Evolutionary conservation across 2,797 vertebrate species (phyloP).

Genomic region (Tenualosa ilisha): DNA sequence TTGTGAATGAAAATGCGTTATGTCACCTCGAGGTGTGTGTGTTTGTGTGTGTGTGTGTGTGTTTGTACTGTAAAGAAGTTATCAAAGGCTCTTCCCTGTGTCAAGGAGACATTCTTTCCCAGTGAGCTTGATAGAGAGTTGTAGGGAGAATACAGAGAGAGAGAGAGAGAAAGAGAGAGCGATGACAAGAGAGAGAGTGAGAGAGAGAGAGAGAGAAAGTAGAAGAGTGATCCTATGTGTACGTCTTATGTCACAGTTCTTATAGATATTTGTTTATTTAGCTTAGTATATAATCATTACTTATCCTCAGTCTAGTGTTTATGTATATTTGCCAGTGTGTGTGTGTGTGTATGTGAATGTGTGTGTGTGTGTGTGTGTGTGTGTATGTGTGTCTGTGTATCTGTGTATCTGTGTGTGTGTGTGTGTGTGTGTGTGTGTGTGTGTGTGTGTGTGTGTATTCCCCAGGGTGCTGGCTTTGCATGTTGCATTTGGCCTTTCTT

Average conservation of each 20-base stretch:
- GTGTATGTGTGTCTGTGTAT: background rate
- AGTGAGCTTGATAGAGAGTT: conserved; percentile 29
- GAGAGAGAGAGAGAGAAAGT: background rate
- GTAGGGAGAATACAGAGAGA: background rate
- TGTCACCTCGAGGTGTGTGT: background rate
- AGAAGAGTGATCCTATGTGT: too few relatives aligned
- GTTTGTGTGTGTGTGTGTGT: background rate
- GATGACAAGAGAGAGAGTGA: background rate
- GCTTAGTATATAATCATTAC: too few relatives aligned
- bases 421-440: background rate
- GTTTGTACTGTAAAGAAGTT: background rate
- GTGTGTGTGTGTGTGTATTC: background rate
- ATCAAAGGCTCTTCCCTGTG: background rate
- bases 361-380: background rate
- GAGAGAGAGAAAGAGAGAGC: background rate
- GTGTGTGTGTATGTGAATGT: background rate
- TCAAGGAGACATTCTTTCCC: background rate
- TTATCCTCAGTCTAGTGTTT: background rate
- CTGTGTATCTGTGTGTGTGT: background rate
- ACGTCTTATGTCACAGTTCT: too few relatives aligned
- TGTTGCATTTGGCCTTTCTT: background rate
- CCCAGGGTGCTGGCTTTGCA: background rate
- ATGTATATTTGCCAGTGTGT: conserved; percentile 19
- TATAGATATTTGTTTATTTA: too few relatives aligned
- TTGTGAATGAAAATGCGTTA: too few relatives aligned